Percentiles rank a stretch among this genome's conserved stretches.
phyloP scores from a whole-genome alignment of 2,113 vertebrate species.

The Xiphias gladius region DNA sequence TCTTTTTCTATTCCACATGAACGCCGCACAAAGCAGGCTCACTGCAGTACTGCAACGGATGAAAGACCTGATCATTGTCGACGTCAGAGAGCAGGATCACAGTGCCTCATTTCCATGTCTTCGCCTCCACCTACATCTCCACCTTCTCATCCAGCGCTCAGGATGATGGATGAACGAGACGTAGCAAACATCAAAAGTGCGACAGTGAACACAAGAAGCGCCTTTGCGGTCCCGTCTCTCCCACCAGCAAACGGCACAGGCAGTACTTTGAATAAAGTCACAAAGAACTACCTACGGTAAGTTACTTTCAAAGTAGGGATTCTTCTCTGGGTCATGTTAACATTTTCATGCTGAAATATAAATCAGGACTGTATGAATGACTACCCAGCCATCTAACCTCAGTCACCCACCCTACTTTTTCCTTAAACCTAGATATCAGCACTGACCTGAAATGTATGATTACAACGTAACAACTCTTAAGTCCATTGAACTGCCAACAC shows the following conservation, averaged over 20 bases:
- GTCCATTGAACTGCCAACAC: constrained; percentile 54
- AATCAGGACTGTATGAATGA: constrained; percentile 26
- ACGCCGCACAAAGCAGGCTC: background rate
- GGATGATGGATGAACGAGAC: constrained; percentile 58
- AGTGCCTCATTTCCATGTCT: constrained; percentile 84
- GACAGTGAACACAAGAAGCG: constrained; percentile 81
- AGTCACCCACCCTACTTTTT: constrained; percentile 19
- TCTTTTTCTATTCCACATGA: constrained; percentile 32
- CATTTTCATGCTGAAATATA: constrained; percentile 25
- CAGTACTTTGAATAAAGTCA: constrained; percentile 23
- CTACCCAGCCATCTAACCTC: constrained; percentile 39
- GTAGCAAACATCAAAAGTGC: constrained; percentile 53
- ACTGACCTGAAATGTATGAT: constrained; percentile 24
- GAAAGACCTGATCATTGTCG: constrained; percentile 76
- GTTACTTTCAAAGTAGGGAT: constrained; percentile 26
- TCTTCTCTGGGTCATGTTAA: constrained; percentile 39
- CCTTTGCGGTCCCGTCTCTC: constrained; percentile 84
- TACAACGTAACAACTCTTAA: constrained; percentile 6
- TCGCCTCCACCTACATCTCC: constrained; percentile 63
- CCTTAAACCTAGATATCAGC: constrained; percentile 2
- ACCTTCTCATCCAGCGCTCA: constrained; percentile 85
- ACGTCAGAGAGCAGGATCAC: constrained; percentile 82
- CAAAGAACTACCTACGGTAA: constrained; percentile 35
- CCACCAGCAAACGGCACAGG: constrained; percentile 77
- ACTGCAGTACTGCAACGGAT: constrained; percentile 1